Evolutionary conservation across 2,113 vertebrate genomes (phyloP).

Genomic region (Tenebrosternarchus preto): DNA sequence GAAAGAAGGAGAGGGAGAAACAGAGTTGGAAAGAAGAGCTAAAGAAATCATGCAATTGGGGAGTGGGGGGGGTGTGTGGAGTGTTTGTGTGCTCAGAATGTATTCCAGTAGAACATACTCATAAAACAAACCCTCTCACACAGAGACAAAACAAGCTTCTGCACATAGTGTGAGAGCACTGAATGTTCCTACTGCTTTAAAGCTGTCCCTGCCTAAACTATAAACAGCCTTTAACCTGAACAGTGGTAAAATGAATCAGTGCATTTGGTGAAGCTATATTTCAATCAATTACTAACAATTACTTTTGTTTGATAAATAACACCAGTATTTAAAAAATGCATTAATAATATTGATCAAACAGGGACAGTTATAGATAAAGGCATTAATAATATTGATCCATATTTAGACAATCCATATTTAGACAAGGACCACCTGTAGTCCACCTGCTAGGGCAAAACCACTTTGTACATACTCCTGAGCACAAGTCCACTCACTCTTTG

Average conservation of each 20-base stretch:
- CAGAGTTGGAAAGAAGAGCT: neutral
- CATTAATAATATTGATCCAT: neutral
- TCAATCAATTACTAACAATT: too few relatives aligned
- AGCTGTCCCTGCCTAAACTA: slow-evolving; percentile 21
- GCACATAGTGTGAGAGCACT: neutral
- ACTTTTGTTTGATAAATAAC: neutral
- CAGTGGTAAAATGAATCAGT: neutral
- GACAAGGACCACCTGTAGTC: too few relatives aligned
- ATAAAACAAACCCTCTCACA: slow-evolving; percentile 39
- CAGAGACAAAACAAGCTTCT: slow-evolving; percentile 1
- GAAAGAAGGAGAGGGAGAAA: slow-evolving; percentile 43
- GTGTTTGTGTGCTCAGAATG: slow-evolving; percentile 47
- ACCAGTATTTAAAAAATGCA: neutral
- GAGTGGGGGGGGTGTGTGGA: slow-evolving; percentile 49
- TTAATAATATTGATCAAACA: neutral
- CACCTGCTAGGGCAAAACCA: neutral
- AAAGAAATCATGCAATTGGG: slow-evolving; percentile 42
- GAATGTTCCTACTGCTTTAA: neutral
- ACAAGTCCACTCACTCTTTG: too few relatives aligned
- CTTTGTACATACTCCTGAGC: slow-evolving; percentile 44
- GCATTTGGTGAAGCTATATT: neutral
- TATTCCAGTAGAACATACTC: slow-evolving; percentile 31
- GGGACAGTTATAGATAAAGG: neutral
- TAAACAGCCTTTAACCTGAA: neutral
- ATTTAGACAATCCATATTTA: neutral